A percentile compares a stretch with the other conserved stretches of the same genome.
Evolutionary conservation across 2,888 invertebrate genomes (phyloP).

Genomic region (Pardosa pseudoannulata): DNA sequence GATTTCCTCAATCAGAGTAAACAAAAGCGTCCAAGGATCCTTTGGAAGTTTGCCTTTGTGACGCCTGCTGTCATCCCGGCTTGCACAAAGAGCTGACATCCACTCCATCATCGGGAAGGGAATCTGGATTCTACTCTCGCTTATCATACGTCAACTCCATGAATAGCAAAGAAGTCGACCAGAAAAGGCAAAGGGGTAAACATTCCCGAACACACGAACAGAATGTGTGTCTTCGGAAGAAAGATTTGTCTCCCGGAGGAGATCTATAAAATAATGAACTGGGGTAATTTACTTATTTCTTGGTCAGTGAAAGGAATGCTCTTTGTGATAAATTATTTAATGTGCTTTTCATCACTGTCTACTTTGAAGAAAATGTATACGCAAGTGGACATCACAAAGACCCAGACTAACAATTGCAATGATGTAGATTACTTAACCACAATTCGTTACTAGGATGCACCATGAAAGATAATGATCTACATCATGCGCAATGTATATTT

Average conservation of each 20-base stretch:
- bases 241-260: too few species aligned
- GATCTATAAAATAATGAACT: too few species aligned
- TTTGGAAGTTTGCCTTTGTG: not conserved
- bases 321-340: not conserved
- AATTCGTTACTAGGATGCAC: too few species aligned
- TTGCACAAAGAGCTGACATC: not conserved
- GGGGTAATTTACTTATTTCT: too few species aligned
- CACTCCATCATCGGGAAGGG: not conserved
- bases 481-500: too few species aligned
- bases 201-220: too few species aligned
- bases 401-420: too few species aligned
- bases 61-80: not conserved
- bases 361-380: too few species aligned
- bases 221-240: too few species aligned
- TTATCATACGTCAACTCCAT: not conserved
- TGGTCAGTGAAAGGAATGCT: not conserved
- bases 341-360: not conserved
- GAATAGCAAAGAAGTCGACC: not conserved
- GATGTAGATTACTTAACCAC: too few species aligned
- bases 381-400: too few species aligned
- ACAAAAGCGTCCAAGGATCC: not conserved
- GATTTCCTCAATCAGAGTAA: not conserved
- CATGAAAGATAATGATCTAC: too few species aligned
- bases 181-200: not conserved
- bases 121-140: not conserved